Conservation (phyloP, 2,797 vertebrate genomes). For the Rhinoraja longicauda region DNA sequence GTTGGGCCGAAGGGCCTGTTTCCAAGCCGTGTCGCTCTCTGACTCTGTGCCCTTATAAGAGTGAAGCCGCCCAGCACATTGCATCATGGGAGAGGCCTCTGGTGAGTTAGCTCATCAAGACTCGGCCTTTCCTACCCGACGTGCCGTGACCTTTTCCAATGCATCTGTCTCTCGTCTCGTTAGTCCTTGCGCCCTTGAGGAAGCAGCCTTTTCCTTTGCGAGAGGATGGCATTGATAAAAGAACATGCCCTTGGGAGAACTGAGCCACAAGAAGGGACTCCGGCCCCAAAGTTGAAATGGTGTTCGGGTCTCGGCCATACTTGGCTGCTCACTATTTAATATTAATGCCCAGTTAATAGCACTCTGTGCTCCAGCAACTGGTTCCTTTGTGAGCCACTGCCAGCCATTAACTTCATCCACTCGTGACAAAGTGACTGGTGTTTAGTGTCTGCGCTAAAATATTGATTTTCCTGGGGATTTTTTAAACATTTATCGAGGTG, state of each 20-base stretch:
- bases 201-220: neutral
- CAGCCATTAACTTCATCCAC: conserved; percentile 22
- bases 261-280: neutral
- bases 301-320: neutral
- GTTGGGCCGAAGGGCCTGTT: too few relatives aligned
- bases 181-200: neutral
- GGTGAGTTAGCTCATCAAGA: neutral
- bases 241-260: neutral
- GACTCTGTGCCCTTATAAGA: too few relatives aligned
- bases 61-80: neutral
- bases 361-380: neutral
- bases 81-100: neutral
- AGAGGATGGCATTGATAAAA: neutral
- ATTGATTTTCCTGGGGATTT: conserved; percentile 18
- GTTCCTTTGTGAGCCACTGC: neutral
- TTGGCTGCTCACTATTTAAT: neutral
- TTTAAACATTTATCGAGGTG: conserved; percentile 13
- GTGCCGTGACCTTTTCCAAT: neutral
- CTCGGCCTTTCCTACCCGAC: neutral
- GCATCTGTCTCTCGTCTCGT: neutral
- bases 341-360: conserved; percentile 7
- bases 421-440: conserved; percentile 16
- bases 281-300: neutral
- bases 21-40: too few relatives aligned
- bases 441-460: neutral